Percentiles rank a stretch among this genome's conserved stretches.
Conservation (phyloP, 2,113 vertebrate genomes). For the Hypanus sabinus region DNA sequence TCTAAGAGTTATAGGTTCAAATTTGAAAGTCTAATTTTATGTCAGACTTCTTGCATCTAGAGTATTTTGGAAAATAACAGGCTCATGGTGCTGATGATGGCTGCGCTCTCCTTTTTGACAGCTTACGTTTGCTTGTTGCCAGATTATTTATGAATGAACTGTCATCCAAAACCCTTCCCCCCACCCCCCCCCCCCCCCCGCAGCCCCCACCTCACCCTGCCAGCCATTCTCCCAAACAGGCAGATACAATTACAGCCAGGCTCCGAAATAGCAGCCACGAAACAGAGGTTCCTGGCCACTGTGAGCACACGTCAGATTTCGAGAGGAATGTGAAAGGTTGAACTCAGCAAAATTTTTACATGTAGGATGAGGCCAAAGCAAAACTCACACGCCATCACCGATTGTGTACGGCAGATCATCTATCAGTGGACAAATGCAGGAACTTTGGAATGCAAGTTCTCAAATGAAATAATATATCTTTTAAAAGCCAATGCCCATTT, state of each 20-base stretch:
- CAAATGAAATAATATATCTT: slow-evolving; percentile 99
- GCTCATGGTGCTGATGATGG: neutral
- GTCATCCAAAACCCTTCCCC: slow-evolving; percentile 53
- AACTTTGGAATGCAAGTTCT: slow-evolving; percentile 89
- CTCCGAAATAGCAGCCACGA: slow-evolving; percentile 67
- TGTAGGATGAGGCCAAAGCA: slow-evolving; percentile 73
- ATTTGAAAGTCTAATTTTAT: too few relatives aligned
- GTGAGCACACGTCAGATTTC: slow-evolving; percentile 51
- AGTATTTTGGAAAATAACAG: neutral
- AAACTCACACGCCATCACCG: slow-evolving; percentile 79
- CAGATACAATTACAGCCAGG: slow-evolving; percentile 63
- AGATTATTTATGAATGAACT: slow-evolving; percentile 70
- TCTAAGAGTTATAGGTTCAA: too few relatives aligned
- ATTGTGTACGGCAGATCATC: slow-evolving; percentile 86
- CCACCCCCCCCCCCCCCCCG: too few relatives aligned
- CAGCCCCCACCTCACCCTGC: slow-evolving; percentile 44
- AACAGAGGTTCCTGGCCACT: slow-evolving; percentile 60
- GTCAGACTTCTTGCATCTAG: neutral
- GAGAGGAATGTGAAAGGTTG: slow-evolving; percentile 60
- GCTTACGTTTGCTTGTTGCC: slow-evolving; percentile 44
- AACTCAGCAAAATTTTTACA: slow-evolving; percentile 77
- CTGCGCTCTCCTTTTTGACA: neutral
- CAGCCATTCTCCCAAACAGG: slow-evolving; percentile 58
- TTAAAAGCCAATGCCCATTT: slow-evolving; percentile 96
- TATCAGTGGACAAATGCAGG: slow-evolving; percentile 97